Percentiles rank a stretch among this genome's conserved stretches.
phyloP scores from a whole-genome alignment of 2,113 vertebrate genomes.

The Rana temporaria region DNA sequence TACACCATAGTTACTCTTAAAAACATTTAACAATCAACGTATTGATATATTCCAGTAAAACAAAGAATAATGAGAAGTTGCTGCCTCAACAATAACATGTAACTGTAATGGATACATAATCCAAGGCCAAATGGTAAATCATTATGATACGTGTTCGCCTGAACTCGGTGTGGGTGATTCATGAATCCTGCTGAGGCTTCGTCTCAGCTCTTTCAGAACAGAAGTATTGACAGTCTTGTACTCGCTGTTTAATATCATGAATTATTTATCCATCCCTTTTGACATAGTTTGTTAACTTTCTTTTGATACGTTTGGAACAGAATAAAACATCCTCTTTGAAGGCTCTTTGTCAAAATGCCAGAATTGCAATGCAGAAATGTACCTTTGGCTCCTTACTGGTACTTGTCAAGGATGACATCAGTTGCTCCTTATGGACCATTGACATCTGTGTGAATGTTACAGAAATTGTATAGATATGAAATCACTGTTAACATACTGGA shows the following conservation, averaged over 20 bases:
- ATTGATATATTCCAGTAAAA: constrained; percentile 13
- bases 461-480: constrained; percentile 15
- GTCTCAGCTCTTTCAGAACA: constrained; percentile 4
- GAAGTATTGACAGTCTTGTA: constrained; percentile 33
- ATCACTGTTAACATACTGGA: constrained; percentile 10
- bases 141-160: constrained; percentile 19
- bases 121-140: constrained; percentile 32
- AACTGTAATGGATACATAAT: constrained; percentile 15
- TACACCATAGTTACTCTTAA: too few species aligned
- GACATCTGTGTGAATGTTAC: not conserved
- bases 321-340: constrained; percentile 1
- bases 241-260: constrained; percentile 43
- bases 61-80: constrained; percentile 6
- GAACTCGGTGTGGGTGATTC: constrained; percentile 7
- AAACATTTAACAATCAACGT: not conserved
- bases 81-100: constrained; percentile 10
- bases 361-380: not conserved
- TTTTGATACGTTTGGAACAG: constrained; percentile 21
- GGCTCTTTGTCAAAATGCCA: constrained; percentile 5
- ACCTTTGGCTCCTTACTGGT: constrained; percentile 9
- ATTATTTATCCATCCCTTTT: constrained; percentile 36
- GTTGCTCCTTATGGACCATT: constrained; percentile 3
- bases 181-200: constrained; percentile 27
- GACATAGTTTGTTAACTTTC: constrained; percentile 38
- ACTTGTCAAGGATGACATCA: constrained; percentile 16